These are phyloP conservation scores for Halcyon leucocephala DNA, from an alignment of 2,797 vertebrate species.

Conservation along the genomic window DNA sequence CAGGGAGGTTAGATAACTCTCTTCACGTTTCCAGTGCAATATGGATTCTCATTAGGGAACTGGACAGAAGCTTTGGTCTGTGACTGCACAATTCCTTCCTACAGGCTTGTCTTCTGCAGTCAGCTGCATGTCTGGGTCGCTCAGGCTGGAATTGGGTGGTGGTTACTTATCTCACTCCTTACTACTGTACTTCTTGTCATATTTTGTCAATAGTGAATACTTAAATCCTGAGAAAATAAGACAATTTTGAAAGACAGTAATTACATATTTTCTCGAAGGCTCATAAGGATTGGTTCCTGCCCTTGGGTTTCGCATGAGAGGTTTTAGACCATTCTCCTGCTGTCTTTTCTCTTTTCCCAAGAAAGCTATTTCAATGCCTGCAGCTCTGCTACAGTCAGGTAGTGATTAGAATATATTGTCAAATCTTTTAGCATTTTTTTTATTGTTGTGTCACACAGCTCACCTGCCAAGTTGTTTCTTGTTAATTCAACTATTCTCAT, in stretches of 20 bases:
- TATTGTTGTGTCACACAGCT: conserved; percentile 78
- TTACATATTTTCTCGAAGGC: conserved; percentile 34
- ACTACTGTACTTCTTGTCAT: conserved; percentile 24
- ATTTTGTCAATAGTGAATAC: conserved; percentile 48
- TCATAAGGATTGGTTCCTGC: conserved; percentile 12
- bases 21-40: neutral
- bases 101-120: neutral
- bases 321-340: conserved; percentile 46
- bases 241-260: conserved; percentile 14
- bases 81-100: conserved; percentile 6
- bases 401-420: conserved; percentile 89
- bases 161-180: conserved; percentile 28
- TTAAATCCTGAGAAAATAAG: conserved; percentile 36
- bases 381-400: conserved; percentile 74
- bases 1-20: neutral
- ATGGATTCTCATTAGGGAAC: neutral
- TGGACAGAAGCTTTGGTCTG: conserved; percentile 21
- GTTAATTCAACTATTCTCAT: conserved; percentile 81
- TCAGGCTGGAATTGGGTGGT: neutral
- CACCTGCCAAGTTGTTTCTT: conserved; percentile 83
- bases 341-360: conserved; percentile 65
- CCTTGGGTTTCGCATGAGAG: neutral
- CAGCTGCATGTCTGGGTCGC: neutral
- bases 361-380: conserved; percentile 72
- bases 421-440: conserved; percentile 60